Percentiles rank a stretch among this genome's conserved stretches.
Conservation (phyloP, 2,113 vertebrate species). For the Ondatra zibethicus region DNA sequence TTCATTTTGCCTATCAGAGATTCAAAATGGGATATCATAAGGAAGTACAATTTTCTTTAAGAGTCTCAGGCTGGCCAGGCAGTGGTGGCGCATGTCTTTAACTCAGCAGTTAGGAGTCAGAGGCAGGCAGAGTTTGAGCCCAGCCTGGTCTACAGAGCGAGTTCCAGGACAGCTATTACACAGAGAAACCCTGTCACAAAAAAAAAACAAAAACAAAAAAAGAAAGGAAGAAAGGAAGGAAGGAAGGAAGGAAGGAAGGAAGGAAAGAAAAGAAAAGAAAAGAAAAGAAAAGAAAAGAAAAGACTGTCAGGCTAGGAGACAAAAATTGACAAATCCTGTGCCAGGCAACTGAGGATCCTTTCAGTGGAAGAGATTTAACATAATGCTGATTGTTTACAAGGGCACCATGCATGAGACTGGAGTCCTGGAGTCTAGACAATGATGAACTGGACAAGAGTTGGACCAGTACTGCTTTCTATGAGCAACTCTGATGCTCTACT, state of each 20-base stretch:
- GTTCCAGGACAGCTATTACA: no score
- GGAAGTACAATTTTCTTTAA: neutral
- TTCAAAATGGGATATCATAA: neutral
- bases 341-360: neutral
- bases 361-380: neutral
- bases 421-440: neutral
- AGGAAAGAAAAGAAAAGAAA: no score
- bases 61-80: neutral
- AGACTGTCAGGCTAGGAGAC: neutral
- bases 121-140: no score
- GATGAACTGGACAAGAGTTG: neutral
- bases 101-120: no score
- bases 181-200: no score
- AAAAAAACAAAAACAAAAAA: no score
- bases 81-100: no score
- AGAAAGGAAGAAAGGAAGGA: no score
- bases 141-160: no score
- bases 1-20: neutral
- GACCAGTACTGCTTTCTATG: neutral
- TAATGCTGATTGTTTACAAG: neutral
- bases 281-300: neutral
- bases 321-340: neutral
- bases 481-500: neutral
- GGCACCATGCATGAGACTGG: fast-evolving
- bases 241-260: no score